Percentiles rank a stretch among this genome's conserved stretches.
Evolutionary conservation across 2,888 invertebrate species (phyloP).

Genomic region (Phaonia tiefii): DNA sequence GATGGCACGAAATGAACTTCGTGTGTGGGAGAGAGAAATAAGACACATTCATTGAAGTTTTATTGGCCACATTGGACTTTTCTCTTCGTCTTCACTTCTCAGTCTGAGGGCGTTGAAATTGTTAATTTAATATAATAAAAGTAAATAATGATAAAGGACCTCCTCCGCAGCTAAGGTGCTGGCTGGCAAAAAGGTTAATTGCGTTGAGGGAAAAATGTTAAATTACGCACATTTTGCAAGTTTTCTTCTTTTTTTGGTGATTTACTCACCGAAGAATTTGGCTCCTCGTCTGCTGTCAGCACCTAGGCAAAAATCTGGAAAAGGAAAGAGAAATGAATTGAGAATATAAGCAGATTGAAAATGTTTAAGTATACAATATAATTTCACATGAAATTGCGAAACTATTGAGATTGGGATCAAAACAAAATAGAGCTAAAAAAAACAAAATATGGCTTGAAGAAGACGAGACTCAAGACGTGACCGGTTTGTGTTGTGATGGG

Average conservation of each 20-base stretch:
- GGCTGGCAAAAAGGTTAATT: conserved; percentile 21
- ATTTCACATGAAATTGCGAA: no score
- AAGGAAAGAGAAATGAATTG: background rate
- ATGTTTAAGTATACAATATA: no score
- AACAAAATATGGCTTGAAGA: no score
- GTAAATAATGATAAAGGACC: background rate
- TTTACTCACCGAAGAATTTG: conserved; percentile 16
- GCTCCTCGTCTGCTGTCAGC: background rate
- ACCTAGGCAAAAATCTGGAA: background rate
- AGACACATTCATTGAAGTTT: background rate
- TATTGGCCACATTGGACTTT: conserved; percentile 16
- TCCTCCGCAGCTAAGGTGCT: background rate
- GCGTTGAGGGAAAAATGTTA: conserved; percentile 18
- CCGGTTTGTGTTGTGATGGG: no score
- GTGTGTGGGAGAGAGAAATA: background rate
- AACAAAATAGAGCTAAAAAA: no score
- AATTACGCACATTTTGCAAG: background rate
- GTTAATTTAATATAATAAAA: conserved; percentile 33
- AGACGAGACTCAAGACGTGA: no score
- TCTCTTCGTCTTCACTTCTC: background rate
- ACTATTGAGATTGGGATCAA: no score
- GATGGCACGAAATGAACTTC: background rate
- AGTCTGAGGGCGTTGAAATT: conserved; percentile 21
- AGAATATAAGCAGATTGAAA: background rate
- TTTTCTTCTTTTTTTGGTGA: no score